A percentile compares a stretch with the other conserved stretches of the same genome.
Conservation (phyloP, 2,797 vertebrate species). For the Xiphophorus birchmanni region DNA sequence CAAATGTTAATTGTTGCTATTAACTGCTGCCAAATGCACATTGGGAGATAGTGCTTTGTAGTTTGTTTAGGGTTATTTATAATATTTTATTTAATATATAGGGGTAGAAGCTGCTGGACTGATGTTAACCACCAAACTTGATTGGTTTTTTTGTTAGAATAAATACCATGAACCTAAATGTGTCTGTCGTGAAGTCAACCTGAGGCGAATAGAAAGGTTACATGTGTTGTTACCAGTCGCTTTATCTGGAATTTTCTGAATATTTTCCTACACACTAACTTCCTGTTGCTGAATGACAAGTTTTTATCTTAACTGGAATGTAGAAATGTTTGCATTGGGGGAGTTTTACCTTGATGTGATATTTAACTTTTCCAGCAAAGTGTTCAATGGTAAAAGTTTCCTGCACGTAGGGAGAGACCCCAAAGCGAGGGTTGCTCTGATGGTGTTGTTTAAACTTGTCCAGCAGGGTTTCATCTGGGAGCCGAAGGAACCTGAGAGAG, state of each 20-base stretch:
- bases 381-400: conserved; percentile 90
- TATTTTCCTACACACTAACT: conserved; percentile 27
- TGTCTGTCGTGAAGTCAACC: too few species aligned
- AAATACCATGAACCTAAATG: too few species aligned
- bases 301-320: conserved; percentile 4
- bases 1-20: too few species aligned
- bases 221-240: conserved; percentile 41
- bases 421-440: conserved; percentile 86
- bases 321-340: conserved; percentile 4
- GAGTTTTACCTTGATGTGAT: conserved; percentile 87
- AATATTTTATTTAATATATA: too few species aligned
- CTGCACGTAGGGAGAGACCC: conserved; percentile 83
- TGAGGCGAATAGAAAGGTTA: too few species aligned
- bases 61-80: too few species aligned
- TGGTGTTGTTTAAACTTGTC: conserved; percentile 91
- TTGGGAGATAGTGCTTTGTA: too few species aligned
- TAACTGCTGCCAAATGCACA: too few species aligned
- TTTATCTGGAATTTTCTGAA: conserved; percentile 8
- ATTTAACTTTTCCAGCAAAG: conserved; percentile 92
- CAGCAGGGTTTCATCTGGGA: conserved; percentile 87
- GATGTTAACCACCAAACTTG: too few species aligned
- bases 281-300: neutral
- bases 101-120: too few species aligned
- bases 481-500: conserved; percentile 84
- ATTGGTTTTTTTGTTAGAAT: too few species aligned